Percentiles rank a stretch among this genome's conserved stretches.
These are phyloP conservation scores for Tenualosa ilisha DNA, from an alignment of 2,797 vertebrate genomes.

Conservation along the genomic window DNA sequence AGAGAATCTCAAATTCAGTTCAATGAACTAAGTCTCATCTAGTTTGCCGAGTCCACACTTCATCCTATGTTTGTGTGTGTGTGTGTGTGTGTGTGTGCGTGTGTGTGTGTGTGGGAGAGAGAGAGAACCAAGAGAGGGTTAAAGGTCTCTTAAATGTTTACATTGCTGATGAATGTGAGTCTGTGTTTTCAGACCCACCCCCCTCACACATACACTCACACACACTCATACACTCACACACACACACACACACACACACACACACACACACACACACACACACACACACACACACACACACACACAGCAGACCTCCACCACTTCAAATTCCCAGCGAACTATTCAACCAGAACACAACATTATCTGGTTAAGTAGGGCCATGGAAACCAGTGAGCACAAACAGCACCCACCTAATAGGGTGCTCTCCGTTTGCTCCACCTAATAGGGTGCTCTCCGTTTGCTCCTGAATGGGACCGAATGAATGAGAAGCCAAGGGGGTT, in stretches of 20 bases:
- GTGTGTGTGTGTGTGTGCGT: slow-evolving; percentile 4
- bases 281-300: slow-evolving; percentile 17
- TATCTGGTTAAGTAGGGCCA: not conserved
- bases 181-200: slow-evolving; percentile 31
- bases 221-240: slow-evolving; percentile 18
- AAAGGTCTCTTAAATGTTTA: slow-evolving; percentile 25
- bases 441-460: not conserved
- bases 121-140: not conserved
- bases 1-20: not conserved
- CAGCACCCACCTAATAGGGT: not conserved
- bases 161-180: slow-evolving; percentile 37
- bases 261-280: slow-evolving; percentile 14
- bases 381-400: not conserved
- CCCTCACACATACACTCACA: slow-evolving; percentile 6
- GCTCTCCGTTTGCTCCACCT: not conserved
- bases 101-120: slow-evolving; percentile 4
- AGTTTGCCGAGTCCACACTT: not conserved
- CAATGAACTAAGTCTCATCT: not conserved
- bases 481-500: not conserved
- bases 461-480: not conserved
- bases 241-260: slow-evolving; percentile 18
- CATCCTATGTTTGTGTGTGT: not conserved
- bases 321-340: not conserved
- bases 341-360: slow-evolving; percentile 10
- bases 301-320: not conserved